These are phyloP conservation scores for Drosophila mayaguana DNA, from an alignment of 2,888 invertebrate species.

Conservation along the genomic window DNA sequence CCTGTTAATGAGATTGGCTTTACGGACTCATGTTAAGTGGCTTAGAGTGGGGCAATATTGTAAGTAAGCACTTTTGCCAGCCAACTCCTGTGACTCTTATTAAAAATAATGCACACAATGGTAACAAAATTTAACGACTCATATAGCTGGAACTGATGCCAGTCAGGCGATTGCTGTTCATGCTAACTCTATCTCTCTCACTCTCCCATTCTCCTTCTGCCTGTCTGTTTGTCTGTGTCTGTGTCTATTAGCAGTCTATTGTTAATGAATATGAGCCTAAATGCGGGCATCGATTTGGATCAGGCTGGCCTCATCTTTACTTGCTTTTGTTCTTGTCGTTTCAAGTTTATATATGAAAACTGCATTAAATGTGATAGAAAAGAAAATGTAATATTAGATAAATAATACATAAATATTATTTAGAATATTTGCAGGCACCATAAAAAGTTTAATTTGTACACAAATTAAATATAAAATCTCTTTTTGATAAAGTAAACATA, in stretches of 20 bases:
- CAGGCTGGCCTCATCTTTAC: background rate
- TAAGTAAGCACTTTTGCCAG: constrained; percentile 72
- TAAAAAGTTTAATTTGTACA: too few relatives aligned
- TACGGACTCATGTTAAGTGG: constrained; percentile 80
- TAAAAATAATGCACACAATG: constrained; percentile 70
- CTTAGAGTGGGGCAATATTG: constrained; percentile 72
- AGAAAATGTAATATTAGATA: background rate
- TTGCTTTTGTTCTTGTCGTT: background rate
- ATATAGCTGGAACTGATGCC: constrained; percentile 8
- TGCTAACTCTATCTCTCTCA: background rate
- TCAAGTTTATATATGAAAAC: too few relatives aligned
- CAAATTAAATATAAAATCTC: too few relatives aligned
- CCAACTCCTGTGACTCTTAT: constrained; percentile 51
- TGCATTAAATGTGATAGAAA: too few relatives aligned
- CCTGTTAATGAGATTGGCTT: constrained; percentile 81
- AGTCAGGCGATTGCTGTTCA: constrained; percentile 8
- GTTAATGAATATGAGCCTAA: constrained; percentile 42
- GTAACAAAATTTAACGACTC: constrained; percentile 62
- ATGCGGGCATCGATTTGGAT: constrained; percentile 39
- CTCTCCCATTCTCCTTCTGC: background rate
- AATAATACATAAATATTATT: background rate
- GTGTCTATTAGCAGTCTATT: constrained; percentile 19
- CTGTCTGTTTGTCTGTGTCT: background rate
- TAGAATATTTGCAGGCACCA: too few relatives aligned
- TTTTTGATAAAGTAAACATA: too few relatives aligned